Evolutionary conservation across 2,113 vertebrate species (phyloP), one percentile per base, ranked within the genome.

Genomic region (Nothocercus julius): DNA sequence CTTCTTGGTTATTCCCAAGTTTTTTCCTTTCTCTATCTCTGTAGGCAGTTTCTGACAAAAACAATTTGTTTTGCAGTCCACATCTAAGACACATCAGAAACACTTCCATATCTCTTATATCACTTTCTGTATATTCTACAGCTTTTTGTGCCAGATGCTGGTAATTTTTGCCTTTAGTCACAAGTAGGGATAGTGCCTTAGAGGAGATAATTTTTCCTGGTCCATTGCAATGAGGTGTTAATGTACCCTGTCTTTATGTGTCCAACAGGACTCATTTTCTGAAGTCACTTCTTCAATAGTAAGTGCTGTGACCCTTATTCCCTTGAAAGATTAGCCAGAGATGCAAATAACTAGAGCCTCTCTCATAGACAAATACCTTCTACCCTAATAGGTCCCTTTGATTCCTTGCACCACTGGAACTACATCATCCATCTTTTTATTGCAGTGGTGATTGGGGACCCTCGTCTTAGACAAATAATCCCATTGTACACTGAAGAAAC

Each of bases 1-100:
- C 24, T 20, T 73, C 54, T 16, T 3, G 0, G 0, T 2, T 32
- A 7, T 1, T 87, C 18, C 70, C 40, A 15, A 15, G 9, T 16
- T 13, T 70, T 80, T 28, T 77, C 15, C 17, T 18, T 0, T 11
- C 6, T 38, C 32, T 85, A 18, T 70, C 17, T 51, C 17, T 28
- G 11, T 36, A 47, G n/a, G 10, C 30, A 24, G 16, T 58, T 83
- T 80, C 27, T 74, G 61, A 63, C n/a, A 90, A 21, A 3, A 51
- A 24, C 1, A 12, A 21, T 25, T 76, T 70, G 28, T 34, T 70
- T 70, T 24, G 27, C 12, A 51, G 24, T 8, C 45, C 68, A 70
- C 68, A 51, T 51, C 24, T 36, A 70, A 70, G 30, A 30, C 54
- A 58, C 54, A 69, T 15, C 66, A 49, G 45, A 78, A 62, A 63